A percentile compares a stretch with the other conserved stretches of the same genome.
Evolutionary conservation across 2,888 invertebrate genomes (phyloP).

Genomic region (Halictus quadricinctus): DNA sequence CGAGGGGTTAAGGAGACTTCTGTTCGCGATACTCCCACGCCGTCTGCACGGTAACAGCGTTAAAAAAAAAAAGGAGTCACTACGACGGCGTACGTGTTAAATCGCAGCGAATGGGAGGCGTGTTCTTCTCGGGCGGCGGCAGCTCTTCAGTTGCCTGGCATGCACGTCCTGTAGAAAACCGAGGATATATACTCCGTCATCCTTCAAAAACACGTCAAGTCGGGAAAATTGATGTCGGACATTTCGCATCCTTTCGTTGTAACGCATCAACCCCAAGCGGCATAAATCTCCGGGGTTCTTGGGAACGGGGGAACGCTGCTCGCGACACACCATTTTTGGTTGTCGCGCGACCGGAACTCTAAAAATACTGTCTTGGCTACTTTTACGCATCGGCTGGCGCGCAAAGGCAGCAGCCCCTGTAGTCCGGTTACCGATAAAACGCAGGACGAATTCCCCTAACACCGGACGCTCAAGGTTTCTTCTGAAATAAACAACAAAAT

Average conservation of each 20-base stretch:
- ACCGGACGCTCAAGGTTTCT: too few relatives aligned
- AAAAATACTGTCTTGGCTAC: conserved; percentile 38
- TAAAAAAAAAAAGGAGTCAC: not conserved
- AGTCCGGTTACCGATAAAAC: not conserved
- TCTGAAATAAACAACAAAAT: too few relatives aligned
- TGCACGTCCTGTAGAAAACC: not conserved
- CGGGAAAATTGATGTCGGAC: not conserved
- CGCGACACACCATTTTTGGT: conserved; percentile 34
- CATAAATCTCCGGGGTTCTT: conserved; percentile 17
- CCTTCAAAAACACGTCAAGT: conserved; percentile 6
- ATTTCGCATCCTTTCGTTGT: conserved; percentile 6
- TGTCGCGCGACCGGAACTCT: conserved; percentile 16
- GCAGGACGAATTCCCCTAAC: too few relatives aligned
- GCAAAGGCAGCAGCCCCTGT: not conserved
- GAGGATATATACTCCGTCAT: conserved; percentile 3
- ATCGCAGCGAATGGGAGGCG: not conserved
- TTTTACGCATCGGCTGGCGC: not conserved
- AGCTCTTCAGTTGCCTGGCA: not conserved
- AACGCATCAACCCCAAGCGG: not conserved
- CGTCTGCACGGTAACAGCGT: not conserved
- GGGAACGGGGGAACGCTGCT: not conserved
- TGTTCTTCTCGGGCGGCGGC: not conserved
- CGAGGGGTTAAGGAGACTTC: conserved; percentile 5
- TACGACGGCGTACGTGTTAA: not conserved
- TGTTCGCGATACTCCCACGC: conserved; percentile 5